A percentile compares a stretch with the other conserved stretches of the same genome.
phyloP scores from a whole-genome alignment of 2,113 vertebrate species.

The Crotalus viridis region DNA sequence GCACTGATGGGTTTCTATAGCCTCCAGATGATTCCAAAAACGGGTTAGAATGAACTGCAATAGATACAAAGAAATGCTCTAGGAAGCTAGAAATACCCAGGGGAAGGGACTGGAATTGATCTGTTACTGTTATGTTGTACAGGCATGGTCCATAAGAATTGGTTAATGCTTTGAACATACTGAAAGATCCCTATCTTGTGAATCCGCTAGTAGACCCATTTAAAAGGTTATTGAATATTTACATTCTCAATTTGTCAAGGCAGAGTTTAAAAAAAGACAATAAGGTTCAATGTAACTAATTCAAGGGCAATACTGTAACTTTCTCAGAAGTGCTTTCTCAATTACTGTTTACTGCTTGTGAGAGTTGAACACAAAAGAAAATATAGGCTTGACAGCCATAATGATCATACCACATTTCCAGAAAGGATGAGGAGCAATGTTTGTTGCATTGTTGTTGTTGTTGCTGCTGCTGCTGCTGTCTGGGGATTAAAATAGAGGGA shows the following conservation, averaged over 20 bases:
- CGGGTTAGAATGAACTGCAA: not conserved
- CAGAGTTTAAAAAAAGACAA: not conserved
- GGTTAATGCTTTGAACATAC: not conserved
- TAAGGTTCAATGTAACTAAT: constrained; percentile 2
- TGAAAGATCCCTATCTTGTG: not conserved
- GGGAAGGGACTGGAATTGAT: not conserved
- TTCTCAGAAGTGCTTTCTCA: not conserved
- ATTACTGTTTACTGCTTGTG: constrained; percentile 19
- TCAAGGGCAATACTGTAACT: constrained; percentile 19
- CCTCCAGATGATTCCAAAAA: not conserved
- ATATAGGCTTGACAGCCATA: not conserved
- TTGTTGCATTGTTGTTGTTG: not conserved
- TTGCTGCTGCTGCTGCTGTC: not conserved
- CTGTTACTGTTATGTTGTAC: not conserved
- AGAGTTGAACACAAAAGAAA: constrained; percentile 4
- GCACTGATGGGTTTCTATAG: not conserved
- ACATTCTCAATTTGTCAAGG: not conserved
- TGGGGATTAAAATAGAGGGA: not conserved
- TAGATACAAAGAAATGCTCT: not conserved
- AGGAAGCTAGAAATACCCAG: not conserved
- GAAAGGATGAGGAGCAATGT: not conserved
- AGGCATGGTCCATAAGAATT: not conserved
- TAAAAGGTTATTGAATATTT: constrained; percentile 22
- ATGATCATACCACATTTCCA: not conserved
- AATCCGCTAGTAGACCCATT: not conserved